Evolutionary conservation across 2,888 invertebrate species (phyloP), one percentile per base, ranked within the genome.

Genomic region (Yponomeuta plumbellus): DNA sequence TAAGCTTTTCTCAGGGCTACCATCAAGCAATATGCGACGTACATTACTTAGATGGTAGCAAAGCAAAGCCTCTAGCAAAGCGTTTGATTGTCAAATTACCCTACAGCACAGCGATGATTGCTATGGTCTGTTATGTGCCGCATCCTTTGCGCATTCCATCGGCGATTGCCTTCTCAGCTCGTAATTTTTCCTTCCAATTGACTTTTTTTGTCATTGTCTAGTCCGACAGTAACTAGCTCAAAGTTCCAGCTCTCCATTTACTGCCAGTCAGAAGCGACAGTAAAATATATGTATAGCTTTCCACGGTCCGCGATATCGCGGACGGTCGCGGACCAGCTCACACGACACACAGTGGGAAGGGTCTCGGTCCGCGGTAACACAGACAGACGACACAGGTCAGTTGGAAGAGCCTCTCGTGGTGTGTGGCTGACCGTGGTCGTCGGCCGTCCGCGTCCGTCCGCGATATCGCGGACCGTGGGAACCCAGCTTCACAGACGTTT

Each of bases 71-170:
- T 73, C 74, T 74, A 74, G 44, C 44, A 52, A 52, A 52, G 44
- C 44, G 44, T 17, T 52, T 52, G 44, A 74, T 75, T 86, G 86
- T 86, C 85, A 84, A 85, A 85, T 85, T 83, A 72, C 74, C 73
- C 73, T 71, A 17, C 17, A 52, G 17, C 44, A 17, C 17, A 52
- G 17, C 44, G 13, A 1, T 52, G 44, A 52, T 52, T 52, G 44
- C 17, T 52, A 52, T 17, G 1, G 17, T 17, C 17, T 52, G 17
- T 2, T 52, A 17, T 73, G 69, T 71, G 70, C 81, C 81, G 80
- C 83, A 78, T 79, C 80, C 80, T 83, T 82, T 84, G 81, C 78
- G 76, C 11, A 86, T 85, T 84, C 84, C 78, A 71, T 65, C 69
- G 71, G 69, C 78, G 83, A 87, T 86, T 86, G 83, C 79, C 76